Evolutionary conservation across 1,140 invertebrate genomes (phyloP), one percentile per base, ranked within the genome.

Genomic region (Wasmannia auropunctata): DNA sequence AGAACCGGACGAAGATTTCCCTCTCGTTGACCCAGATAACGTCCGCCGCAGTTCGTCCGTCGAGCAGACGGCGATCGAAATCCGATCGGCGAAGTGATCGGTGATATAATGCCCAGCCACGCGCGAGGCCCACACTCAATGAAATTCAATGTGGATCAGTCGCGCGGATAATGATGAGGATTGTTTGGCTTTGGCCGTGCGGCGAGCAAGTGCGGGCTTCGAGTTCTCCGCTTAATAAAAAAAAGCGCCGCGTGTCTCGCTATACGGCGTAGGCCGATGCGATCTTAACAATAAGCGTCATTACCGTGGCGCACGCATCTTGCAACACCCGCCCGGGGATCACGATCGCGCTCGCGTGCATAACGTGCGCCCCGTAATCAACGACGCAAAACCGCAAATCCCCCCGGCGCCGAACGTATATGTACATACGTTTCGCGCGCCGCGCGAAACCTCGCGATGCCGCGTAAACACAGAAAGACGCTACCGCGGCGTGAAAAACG

Each of bases 1-100:
- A 43, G 65, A 86, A 67, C 54, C 60, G 60, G 58, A 86, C 56
- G 63, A 75, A 69, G 79, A 58, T 79, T 85, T 88, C 80, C 80
- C 89, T 91, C 85, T 90, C 85, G 89, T 87, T 91, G 87, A 91
- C 90, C 90, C 72, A 86, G 76, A 91, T 91, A 51, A 63, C 51
- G 51, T 19, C 14, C 62, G 72, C 69, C 87, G 7, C 43, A 43
- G 72, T 88, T 76, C 84, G 84, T 22, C 72, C 79, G 72, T 19
- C 46, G 70, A 58, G 62, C 54, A 86, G 63, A 43, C 77, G 85
- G 51, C 77, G 85, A 85, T 84, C 84, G 7, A 67, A 72, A 79
- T 37, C 28, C 8, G 43, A 84, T 67, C 63, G 63, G n/a, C 4
- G 63, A 40, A 19, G 22, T 22, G 88, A 75, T 89, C 88, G 60